Evolutionary conservation across 2,797 vertebrate genomes (phyloP).

Genomic region (Remorina albescens): DNA sequence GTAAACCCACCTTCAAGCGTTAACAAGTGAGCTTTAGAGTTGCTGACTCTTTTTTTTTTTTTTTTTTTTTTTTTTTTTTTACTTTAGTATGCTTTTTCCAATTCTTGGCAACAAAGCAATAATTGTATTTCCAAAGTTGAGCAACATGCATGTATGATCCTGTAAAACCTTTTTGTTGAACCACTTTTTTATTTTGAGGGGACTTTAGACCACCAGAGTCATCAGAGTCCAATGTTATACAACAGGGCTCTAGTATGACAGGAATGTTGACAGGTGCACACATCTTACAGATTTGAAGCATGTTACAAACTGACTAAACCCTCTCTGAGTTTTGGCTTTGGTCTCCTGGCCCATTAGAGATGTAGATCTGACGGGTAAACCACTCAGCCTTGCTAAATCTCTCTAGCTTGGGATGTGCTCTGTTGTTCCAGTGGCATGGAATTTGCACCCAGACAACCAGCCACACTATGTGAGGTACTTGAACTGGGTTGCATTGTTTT

Average conservation of each 20-base stretch:
- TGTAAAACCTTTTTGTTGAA: too few species aligned
- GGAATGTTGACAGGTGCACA: slow-evolving; percentile 30
- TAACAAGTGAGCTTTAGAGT: too few species aligned
- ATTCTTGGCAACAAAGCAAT: too few species aligned
- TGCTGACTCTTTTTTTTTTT: too few species aligned
- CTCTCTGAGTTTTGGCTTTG: slow-evolving; percentile 9
- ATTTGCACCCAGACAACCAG: slow-evolving; percentile 54
- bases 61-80: too few species aligned
- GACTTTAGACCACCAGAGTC: not conserved
- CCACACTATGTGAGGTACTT: slow-evolving; percentile 39
- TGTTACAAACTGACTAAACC: slow-evolving; percentile 21
- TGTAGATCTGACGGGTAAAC: slow-evolving; percentile 56
- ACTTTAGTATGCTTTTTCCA: too few species aligned
- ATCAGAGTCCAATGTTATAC: not conserved
- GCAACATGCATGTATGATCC: too few species aligned
- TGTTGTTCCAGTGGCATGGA: slow-evolving; percentile 47
- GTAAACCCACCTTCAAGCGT: not conserved
- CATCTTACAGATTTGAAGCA: slow-evolving; percentile 4
- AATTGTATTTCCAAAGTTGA: too few species aligned
- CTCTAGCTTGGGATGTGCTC: slow-evolving; percentile 45
- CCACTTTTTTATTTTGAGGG: too few species aligned
- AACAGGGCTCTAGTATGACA: not conserved
- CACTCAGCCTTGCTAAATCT: slow-evolving; percentile 63
- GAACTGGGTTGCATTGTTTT: slow-evolving; percentile 71
- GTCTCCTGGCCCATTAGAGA: slow-evolving; percentile 63